Evolutionary conservation across 2,113 vertebrate species (phyloP), one percentile per base, ranked within the genome.

Genomic region (Strix aluco): DNA sequence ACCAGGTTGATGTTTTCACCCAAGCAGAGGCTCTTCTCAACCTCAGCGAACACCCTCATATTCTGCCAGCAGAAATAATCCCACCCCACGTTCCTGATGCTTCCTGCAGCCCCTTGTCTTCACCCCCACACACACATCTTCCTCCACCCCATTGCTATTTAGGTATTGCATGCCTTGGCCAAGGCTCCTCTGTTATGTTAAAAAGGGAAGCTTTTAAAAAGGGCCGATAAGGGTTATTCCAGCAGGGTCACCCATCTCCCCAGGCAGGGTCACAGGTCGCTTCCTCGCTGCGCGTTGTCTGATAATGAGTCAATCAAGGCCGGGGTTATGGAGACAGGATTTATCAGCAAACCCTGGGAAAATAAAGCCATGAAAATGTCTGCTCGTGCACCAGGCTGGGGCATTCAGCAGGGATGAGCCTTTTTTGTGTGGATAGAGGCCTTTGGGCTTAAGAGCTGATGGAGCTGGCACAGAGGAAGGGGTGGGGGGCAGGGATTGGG

Each of bases 261-360:
- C 61, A 14, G 59, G 78, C n/a, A 3, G 86, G 94, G 95, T 96
- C 95, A 94, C 57, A 14, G 94, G 95, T 94, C 54, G 61, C 95
- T 96, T 97, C 97, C 96, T 97, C 11, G 0, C 44, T 2, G 1
- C 6, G 2, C 25, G 0, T 47, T 36, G 69, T 80, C 96, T 92
- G 97, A 97, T 95, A 96, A 72, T 9, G 73, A 79, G 91, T 11
- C 83, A 54, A 11, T 81, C 83, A 16, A 16, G 34, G 69, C 75
- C 0, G 21, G 69, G 16, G 4, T 16, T 14, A 57, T 2, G 71
- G 97, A 96, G 96, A 89, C 81, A 70, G 86, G 5, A 70, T 79
- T 97, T 94, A 97, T 97, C 96, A 89, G 94, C 83, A 75, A 61
- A 19, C 8, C 54, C 88, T 96, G 81, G 92, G 95, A 95, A 97